Percentiles rank a stretch among this genome's conserved stretches.
Evolutionary conservation across 2,888 invertebrate species (phyloP).

Genomic region (Lasius fuliginosus): DNA sequence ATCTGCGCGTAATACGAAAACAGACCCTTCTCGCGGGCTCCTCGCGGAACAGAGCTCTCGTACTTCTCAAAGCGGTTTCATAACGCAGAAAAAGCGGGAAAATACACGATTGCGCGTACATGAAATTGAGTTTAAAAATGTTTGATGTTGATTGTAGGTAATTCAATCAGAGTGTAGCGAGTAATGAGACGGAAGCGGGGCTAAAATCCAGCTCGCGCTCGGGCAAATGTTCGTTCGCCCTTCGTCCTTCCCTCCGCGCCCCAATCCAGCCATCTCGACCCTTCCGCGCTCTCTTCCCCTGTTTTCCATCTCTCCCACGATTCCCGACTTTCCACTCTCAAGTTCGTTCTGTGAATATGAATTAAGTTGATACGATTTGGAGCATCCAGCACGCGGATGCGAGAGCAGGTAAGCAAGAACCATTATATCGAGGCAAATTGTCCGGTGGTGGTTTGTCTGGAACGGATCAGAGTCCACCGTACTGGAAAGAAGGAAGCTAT

Average conservation of each 20-base stretch:
- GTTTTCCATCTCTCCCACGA: conserved; percentile 74
- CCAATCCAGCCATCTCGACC: conserved; percentile 56
- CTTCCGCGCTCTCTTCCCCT: conserved; percentile 60
- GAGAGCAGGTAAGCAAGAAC: conserved; percentile 72
- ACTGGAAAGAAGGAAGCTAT: conserved; percentile 60
- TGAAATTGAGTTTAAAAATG: conserved; percentile 84
- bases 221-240: conserved; percentile 79
- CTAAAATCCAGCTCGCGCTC: conserved; percentile 79
- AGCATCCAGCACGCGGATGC: conserved; percentile 75
- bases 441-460: conserved; percentile 73
- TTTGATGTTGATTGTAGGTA: conserved; percentile 84
- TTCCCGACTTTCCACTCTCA: conserved; percentile 77
- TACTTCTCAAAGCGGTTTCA: conserved; percentile 70
- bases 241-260: conserved; percentile 49
- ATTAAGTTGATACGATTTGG: conserved; percentile 83
- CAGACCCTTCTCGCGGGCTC: conserved; percentile 55
- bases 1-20: conserved; percentile 61
- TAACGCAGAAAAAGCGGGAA: conserved; percentile 73
- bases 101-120: conserved; percentile 75
- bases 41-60: conserved; percentile 55
- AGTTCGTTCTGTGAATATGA: conserved; percentile 82
- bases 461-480: conserved; percentile 72
- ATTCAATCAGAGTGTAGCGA: conserved; percentile 82
- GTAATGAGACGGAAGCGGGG: conserved; percentile 84
- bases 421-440: conserved; percentile 77